Conservation (phyloP, 2,113 vertebrate species). For the Artemisiospiza belli region DNA sequence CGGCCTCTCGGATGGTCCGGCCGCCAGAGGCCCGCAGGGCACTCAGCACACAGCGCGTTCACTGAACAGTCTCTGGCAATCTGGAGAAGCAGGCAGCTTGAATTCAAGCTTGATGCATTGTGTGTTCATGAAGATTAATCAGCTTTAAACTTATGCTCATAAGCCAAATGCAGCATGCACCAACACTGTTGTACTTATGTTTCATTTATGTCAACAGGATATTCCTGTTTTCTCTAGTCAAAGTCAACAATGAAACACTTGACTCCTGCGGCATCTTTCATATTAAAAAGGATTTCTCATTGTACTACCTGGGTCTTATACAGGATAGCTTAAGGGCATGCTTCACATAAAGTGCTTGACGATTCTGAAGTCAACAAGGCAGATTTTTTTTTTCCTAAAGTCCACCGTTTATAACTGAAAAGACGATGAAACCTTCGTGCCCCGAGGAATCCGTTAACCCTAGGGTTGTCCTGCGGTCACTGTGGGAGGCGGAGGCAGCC, state of each 20-base stretch:
- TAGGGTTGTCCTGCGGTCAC: accelerated
- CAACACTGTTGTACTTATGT: background rate
- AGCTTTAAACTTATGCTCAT: background rate
- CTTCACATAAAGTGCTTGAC: background rate
- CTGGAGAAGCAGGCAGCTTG: background rate
- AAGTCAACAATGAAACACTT: background rate
- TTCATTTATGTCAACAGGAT: background rate
- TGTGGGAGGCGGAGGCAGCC: accelerated
- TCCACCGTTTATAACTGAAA: background rate
- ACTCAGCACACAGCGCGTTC: accelerated
- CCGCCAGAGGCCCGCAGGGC: background rate
- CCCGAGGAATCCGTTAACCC: accelerated
- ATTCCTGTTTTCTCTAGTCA: background rate
- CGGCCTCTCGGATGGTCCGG: accelerated
- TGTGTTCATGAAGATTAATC: background rate
- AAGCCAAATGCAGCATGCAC: background rate
- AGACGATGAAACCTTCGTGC: accelerated
- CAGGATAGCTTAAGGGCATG: background rate
- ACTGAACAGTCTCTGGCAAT: background rate
- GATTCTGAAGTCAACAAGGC: background rate
- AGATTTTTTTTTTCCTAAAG: background rate
- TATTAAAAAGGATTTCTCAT: background rate
- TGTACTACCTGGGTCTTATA: background rate
- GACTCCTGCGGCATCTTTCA: background rate
- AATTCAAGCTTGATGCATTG: background rate